Conservation (phyloP, 2,797 vertebrate species). For the Apogon talboti region DNA sequence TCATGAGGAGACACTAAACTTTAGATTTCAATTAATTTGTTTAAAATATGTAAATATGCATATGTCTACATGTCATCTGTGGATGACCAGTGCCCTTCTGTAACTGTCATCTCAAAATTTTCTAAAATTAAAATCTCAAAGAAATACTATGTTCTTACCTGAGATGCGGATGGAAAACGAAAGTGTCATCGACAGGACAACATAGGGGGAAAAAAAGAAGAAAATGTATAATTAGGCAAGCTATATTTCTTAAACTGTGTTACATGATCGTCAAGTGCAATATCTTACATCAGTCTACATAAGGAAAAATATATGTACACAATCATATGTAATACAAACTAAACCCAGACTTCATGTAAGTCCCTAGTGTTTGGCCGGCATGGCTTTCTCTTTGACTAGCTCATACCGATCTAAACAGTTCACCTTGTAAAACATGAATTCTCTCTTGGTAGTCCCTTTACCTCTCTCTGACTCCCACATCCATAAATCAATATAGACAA, state of each 20-base stretch:
- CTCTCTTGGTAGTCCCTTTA: conserved; percentile 8
- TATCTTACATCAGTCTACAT: conserved; percentile 8
- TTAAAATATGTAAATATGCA: neutral
- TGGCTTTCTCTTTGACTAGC: conserved; percentile 22
- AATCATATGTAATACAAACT: neutral
- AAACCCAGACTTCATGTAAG: neutral
- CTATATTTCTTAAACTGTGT: neutral
- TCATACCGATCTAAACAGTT: conserved; percentile 30
- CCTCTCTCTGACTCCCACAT: conserved; percentile 28
- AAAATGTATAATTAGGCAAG: conserved; percentile 36
- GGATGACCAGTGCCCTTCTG: too few species aligned
- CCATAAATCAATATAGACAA: conserved; percentile 47
- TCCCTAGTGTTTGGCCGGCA: neutral
- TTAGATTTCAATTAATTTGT: conserved; percentile 14
- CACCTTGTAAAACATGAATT: conserved; percentile 31
- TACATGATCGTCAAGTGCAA: neutral
- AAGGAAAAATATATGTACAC: conserved; percentile 11
- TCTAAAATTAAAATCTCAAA: neutral
- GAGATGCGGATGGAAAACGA: conserved; percentile 28
- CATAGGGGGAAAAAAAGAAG: conserved; percentile 50
- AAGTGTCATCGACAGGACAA: conserved; percentile 27
- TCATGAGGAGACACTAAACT: conserved; percentile 11
- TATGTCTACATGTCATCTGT: neutral
- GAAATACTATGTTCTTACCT: conserved; percentile 72
- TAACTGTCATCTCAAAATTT: too few species aligned